A percentile compares a stretch with the other conserved stretches of the same genome.
phyloP scores from a whole-genome alignment of 2,888 invertebrate genomes.

The Temnothorax unifasciatus region DNA sequence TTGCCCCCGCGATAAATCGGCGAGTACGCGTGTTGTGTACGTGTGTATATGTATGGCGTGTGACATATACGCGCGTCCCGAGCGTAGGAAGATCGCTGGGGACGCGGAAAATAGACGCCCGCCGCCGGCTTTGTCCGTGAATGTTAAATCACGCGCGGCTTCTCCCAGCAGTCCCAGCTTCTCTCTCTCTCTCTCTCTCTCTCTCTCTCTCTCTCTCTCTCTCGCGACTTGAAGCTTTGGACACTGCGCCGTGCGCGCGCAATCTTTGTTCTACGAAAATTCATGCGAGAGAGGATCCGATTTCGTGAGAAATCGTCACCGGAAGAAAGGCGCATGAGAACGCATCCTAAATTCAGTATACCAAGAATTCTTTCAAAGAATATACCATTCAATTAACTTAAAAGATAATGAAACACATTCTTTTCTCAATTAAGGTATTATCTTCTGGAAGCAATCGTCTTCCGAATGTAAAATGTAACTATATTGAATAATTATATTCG shows the following conservation, averaged over 20 bases:
- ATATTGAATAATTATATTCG: neutral
- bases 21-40: neutral
- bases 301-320: slow-evolving; percentile 8
- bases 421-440: neutral
- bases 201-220: neutral
- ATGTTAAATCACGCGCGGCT: slow-evolving; percentile 27
- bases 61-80: slow-evolving; percentile 23
- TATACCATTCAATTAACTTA: neutral
- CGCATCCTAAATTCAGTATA: neutral
- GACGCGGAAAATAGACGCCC: slow-evolving; percentile 40
- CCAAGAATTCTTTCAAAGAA: neutral
- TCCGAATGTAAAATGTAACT: neutral
- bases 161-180: neutral
- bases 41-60: neutral
- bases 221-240: neutral
- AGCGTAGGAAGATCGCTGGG: slow-evolving; percentile 29
- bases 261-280: slow-evolving; percentile 5
- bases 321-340: slow-evolving; percentile 1
- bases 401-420: neutral
- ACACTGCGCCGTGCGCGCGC: neutral
- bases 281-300: slow-evolving; percentile 4
- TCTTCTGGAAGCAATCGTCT: neutral
- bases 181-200: neutral
- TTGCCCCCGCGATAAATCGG: slow-evolving; percentile 55
- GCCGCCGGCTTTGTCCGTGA: slow-evolving; percentile 33